Percentiles rank a stretch among this genome's conserved stretches.
These are phyloP conservation scores for Chrysogorgia sp. DNA, from an alignment of 92 coral and sea anemone species.

Conservation along the genomic window DNA sequence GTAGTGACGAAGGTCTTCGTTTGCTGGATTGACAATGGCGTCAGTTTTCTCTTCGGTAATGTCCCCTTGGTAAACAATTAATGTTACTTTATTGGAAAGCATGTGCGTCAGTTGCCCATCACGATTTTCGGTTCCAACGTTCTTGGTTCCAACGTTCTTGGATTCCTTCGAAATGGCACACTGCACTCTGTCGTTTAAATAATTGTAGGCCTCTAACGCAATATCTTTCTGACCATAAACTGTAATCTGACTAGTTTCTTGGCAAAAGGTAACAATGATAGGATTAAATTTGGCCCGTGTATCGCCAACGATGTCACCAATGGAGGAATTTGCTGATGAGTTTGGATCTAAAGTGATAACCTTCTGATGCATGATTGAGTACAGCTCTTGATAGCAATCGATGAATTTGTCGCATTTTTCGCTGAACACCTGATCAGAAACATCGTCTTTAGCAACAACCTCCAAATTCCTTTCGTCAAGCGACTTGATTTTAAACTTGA, in stretches of 20 bases:
- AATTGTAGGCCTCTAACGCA: slow-evolving; percentile 20
- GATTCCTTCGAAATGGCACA: slow-evolving; percentile 1
- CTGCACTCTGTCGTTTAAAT: not conserved
- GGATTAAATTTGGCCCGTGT: too few relatives aligned
- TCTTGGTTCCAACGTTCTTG: not conserved
- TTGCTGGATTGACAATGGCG: slow-evolving; percentile 79
- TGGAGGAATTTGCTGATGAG: too few relatives aligned
- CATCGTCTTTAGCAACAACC: not conserved
- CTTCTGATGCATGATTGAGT: slow-evolving; percentile 8
- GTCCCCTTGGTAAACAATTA: slow-evolving; percentile 62
- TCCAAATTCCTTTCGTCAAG: not conserved
- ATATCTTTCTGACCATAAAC: slow-evolving; percentile 57
- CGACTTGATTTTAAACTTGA: slow-evolving; percentile 5
- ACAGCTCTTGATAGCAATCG: not conserved
- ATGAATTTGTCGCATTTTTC: slow-evolving; percentile 1
- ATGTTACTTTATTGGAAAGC: not conserved
- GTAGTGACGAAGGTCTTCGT: slow-evolving; percentile 35
- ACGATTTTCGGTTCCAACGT: not conserved
- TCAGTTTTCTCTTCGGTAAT: slow-evolving; percentile 68
- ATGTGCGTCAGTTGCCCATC: not conserved
- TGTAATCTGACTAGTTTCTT: slow-evolving; percentile 14
- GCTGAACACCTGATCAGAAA: not conserved
- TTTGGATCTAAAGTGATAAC: too few relatives aligned
- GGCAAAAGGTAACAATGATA: slow-evolving; percentile 38
- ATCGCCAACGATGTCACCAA: too few relatives aligned